Percentiles rank a stretch among this genome's conserved stretches.
Conservation (phyloP, 1,140 invertebrate genomes). For the Neelides sp. region DNA sequence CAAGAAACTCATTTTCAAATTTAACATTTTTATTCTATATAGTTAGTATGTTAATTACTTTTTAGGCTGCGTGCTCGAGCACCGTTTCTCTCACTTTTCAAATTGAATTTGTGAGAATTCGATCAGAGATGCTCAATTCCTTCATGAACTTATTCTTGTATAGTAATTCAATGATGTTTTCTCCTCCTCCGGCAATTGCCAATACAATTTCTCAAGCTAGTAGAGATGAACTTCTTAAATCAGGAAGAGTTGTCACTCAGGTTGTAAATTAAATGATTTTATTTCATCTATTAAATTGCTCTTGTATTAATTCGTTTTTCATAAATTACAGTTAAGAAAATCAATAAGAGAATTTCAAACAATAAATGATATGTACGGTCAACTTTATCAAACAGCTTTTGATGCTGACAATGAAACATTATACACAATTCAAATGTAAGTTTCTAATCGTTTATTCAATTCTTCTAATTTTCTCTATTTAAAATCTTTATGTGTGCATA, state of each 20-base stretch:
- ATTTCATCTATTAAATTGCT: conserved; percentile 2
- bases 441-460: conserved; percentile 34
- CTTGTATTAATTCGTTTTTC: conserved; percentile 27
- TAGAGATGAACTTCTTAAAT: conserved; percentile 66
- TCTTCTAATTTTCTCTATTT: not conserved
- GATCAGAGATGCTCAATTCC: conserved; percentile 63
- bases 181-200: conserved; percentile 83
- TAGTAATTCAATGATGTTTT: conserved; percentile 69
- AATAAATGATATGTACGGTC: conserved; percentile 63
- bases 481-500: conserved; percentile 1
- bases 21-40: not conserved
- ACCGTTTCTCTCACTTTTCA: conserved; percentile 57
- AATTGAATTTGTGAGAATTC: conserved; percentile 57
- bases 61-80: conserved; percentile 53
- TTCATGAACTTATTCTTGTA: conserved; percentile 60
- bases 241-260: conserved; percentile 68
- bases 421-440: conserved; percentile 57
- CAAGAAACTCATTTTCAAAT: conserved; percentile 14
- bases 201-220: conserved; percentile 60
- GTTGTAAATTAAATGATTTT: conserved; percentile 30
- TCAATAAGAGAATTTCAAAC: conserved; percentile 58
- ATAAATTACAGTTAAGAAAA: conserved; percentile 50
- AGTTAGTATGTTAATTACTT: conserved; percentile 13
- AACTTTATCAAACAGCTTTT: conserved; percentile 79
- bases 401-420: conserved; percentile 80